phyloP scores from a whole-genome alignment of 2,113 vertebrate genomes.

The Apus apus region DNA sequence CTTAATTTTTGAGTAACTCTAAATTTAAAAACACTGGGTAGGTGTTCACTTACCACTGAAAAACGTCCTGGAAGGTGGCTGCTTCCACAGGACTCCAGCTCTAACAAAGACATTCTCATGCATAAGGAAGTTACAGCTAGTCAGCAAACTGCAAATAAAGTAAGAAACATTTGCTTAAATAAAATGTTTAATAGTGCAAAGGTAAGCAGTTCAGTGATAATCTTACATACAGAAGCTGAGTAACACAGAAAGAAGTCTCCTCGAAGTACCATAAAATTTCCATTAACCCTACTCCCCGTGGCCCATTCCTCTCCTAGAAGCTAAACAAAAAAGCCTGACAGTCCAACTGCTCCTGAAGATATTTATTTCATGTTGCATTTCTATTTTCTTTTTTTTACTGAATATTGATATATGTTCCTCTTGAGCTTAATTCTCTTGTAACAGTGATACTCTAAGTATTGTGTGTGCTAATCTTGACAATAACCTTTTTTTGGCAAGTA shows the following conservation, averaged over 20 bases:
- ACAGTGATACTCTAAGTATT: neutral
- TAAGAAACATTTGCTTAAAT: neutral
- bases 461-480: neutral
- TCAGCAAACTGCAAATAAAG: constrained; percentile 49
- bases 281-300: neutral
- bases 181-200: neutral
- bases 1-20: neutral
- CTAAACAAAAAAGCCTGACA: neutral
- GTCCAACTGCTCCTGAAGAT: neutral
- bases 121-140: constrained; percentile 13
- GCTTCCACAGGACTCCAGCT: constrained; percentile 39
- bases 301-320: neutral
- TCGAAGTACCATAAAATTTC: neutral
- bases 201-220: neutral
- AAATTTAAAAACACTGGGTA: neutral
- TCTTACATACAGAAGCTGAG: neutral
- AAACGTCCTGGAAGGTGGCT: constrained; percentile 49
- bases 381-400: neutral
- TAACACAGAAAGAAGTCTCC: neutral
- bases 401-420: neutral
- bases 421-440: neutral
- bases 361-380: neutral
- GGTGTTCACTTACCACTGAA: constrained; percentile 67
- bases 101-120: neutral
- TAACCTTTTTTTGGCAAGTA: neutral